These are phyloP conservation scores for Andinoacara biseriatus DNA, from an alignment of 2,113 vertebrate genomes.

Conservation along the genomic window DNA sequence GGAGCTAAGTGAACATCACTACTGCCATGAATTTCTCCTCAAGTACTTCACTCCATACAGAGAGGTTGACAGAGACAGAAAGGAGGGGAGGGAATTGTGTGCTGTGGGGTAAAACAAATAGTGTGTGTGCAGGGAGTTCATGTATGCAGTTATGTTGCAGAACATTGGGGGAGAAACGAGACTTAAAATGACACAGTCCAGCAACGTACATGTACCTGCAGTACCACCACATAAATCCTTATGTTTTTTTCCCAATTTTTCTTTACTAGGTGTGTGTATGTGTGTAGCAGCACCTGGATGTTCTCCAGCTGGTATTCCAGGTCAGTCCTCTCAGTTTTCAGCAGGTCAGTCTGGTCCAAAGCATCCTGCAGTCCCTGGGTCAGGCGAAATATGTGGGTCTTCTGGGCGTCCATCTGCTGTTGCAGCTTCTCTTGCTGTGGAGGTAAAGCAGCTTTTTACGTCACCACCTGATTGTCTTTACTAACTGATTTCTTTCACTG, in stretches of 20 bases:
- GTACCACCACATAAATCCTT: neutral
- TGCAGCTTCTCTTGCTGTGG: constrained; percentile 95
- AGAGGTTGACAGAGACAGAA: constrained; percentile 49
- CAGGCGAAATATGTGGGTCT: constrained; percentile 96
- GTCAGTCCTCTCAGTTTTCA: constrained; percentile 97
- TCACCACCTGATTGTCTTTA: neutral
- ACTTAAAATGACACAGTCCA: constrained; percentile 18
- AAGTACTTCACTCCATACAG: constrained; percentile 63
- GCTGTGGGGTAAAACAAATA: neutral
- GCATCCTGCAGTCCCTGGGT: constrained; percentile 99
- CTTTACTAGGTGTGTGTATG: neutral
- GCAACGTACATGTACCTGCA: neutral
- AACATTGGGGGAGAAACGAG: constrained; percentile 29
- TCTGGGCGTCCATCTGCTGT: constrained; percentile 98
- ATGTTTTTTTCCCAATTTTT: fast-evolving
- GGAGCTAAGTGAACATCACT: constrained; percentile 79
- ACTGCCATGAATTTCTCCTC: constrained; percentile 76
- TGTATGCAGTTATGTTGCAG: neutral
- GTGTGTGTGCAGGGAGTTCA: neutral
- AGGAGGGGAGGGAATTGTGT: neutral
- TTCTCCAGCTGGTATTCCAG: constrained; percentile 98
- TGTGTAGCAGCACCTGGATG: constrained; percentile 88
- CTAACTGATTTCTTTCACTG: neutral
- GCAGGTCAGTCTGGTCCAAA: constrained; percentile 93
- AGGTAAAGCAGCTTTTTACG: constrained; percentile 19